Evolutionary conservation across 2,888 invertebrate genomes (phyloP).

Genomic region (Diloba caeruleocephala): DNA sequence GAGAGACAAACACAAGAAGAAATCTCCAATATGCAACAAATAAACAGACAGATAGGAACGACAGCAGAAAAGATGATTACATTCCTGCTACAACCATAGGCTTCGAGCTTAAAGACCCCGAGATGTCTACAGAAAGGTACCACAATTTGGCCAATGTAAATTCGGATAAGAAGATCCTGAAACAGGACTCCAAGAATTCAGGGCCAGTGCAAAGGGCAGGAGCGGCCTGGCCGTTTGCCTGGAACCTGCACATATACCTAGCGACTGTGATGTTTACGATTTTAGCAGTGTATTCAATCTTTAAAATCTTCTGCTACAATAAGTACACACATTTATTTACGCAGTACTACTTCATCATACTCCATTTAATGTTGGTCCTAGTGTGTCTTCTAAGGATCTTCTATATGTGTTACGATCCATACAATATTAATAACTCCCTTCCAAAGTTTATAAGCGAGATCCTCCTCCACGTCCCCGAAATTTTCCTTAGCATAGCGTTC

Average conservation of each 20-base stretch:
- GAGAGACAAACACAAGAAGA: conserved; percentile 86
- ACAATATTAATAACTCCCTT: conserved; percentile 95
- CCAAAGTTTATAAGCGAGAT: conserved; percentile 94
- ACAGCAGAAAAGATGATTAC: conserved; percentile 77
- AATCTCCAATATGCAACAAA: conserved; percentile 85
- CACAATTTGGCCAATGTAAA: conserved; percentile 90
- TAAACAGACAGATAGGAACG: conserved; percentile 78
- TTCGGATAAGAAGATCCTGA: conserved; percentile 83
- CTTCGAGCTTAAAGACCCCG: conserved; percentile 82
- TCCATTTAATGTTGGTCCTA: conserved; percentile 94
- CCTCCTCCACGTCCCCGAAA: conserved; percentile 95
- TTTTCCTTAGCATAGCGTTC: conserved; percentile 96
- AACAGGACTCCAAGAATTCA: conserved; percentile 77
- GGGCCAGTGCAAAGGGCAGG: conserved; percentile 84
- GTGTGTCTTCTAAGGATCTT: conserved; percentile 95
- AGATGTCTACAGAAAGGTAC: conserved; percentile 87
- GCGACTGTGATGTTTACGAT: conserved; percentile 95
- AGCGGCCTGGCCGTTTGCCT: conserved; percentile 94
- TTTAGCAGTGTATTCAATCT: conserved; percentile 95
- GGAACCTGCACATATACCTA: conserved; percentile 97
- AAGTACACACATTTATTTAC: conserved; percentile 96
- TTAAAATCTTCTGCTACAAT: conserved; percentile 95
- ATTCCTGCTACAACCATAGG: conserved; percentile 84
- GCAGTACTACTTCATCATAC: conserved; percentile 95
- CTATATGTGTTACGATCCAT: conserved; percentile 97